These are phyloP conservation scores for Helicoverpa armigera DNA, from an alignment of 1,140 invertebrate species.

Conservation along the genomic window DNA sequence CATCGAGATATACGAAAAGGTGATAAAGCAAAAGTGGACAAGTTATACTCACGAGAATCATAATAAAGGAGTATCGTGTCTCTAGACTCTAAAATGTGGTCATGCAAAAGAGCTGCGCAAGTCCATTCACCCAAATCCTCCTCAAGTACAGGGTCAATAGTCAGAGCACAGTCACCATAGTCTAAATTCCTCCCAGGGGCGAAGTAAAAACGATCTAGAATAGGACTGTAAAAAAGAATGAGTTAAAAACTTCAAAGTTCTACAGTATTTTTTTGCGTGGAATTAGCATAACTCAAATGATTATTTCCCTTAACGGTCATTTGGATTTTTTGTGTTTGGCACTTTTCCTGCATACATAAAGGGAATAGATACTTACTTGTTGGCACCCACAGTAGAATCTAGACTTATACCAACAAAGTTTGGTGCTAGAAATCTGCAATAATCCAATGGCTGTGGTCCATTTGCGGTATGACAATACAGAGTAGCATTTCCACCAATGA, in stretches of 20 bases:
- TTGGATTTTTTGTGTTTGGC: too few species aligned
- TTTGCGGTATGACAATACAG: slow-evolving; percentile 77
- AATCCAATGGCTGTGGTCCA: slow-evolving; percentile 71
- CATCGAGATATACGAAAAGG: too few species aligned
- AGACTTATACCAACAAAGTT: slow-evolving; percentile 67
- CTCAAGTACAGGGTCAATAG: slow-evolving; percentile 62
- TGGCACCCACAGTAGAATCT: slow-evolving; percentile 66
- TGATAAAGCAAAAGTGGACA: too few species aligned
- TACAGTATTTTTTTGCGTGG: neutral
- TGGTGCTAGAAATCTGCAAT: slow-evolving; percentile 78
- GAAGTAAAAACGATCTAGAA: slow-evolving; percentile 74
- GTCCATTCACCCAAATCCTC: slow-evolving; percentile 77
- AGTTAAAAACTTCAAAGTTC: neutral
- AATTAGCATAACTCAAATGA: neutral
- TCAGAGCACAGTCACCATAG: slow-evolving; percentile 76
- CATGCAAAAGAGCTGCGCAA: slow-evolving; percentile 71
- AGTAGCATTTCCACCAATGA: slow-evolving; percentile 60
- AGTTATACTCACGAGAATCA: too few species aligned
- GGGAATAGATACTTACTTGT: slow-evolving; percentile 65
- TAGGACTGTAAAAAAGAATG: slow-evolving; percentile 64
- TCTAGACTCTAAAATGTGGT: slow-evolving; percentile 64
- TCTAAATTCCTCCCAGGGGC: slow-evolving; percentile 64
- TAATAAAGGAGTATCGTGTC: slow-evolving; percentile 59
- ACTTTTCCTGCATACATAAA: neutral
- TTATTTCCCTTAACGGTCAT: too few species aligned